phyloP scores from a whole-genome alignment of 2,888 invertebrate genomes.

The Pantelozetes paolii region DNA sequence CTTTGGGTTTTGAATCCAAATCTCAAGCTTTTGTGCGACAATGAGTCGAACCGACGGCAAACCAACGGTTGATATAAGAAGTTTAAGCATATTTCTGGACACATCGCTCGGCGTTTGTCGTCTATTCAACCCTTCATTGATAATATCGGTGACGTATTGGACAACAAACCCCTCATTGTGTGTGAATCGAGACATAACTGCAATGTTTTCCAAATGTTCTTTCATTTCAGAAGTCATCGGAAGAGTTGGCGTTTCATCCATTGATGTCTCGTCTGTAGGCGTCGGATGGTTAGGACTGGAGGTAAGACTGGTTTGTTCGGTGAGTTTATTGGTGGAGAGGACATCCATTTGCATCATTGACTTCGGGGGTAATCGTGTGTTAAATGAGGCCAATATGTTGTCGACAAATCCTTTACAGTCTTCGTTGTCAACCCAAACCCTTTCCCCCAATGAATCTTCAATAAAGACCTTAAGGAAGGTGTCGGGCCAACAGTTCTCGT shows the following conservation, averaged over 20 bases:
- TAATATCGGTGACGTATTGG: slow-evolving; percentile 74
- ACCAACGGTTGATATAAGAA: slow-evolving; percentile 78
- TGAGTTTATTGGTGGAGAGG: slow-evolving; percentile 47
- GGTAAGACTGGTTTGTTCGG: slow-evolving; percentile 29
- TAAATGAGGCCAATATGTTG: slow-evolving; percentile 80
- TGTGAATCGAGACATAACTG: slow-evolving; percentile 57
- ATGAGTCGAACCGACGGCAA: slow-evolving; percentile 76
- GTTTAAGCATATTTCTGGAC: slow-evolving; percentile 78
- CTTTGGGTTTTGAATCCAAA: slow-evolving; percentile 94
- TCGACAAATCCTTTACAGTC: slow-evolving; percentile 86
- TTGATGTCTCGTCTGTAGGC: slow-evolving; percentile 50
- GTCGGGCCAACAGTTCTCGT: slow-evolving; percentile 85
- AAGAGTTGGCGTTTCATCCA: slow-evolving; percentile 50
- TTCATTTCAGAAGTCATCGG: slow-evolving; percentile 14
- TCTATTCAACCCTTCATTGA: slow-evolving; percentile 78
- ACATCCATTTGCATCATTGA: slow-evolving; percentile 59
- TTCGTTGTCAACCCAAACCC: slow-evolving; percentile 87
- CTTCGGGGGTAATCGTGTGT: slow-evolving; percentile 70
- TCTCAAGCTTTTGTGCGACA: slow-evolving; percentile 74
- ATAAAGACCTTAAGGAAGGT: slow-evolving; percentile 85
- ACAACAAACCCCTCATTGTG: slow-evolving; percentile 67
- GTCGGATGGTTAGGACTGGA: slow-evolving; percentile 38
- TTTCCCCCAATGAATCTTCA: slow-evolving; percentile 88
- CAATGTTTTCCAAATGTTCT: slow-evolving; percentile 43
- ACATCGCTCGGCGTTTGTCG: slow-evolving; percentile 71